These are phyloP conservation scores for Drosophila pruinosa DNA, from an alignment of 1,140 invertebrate genomes.

Conservation along the genomic window DNA sequence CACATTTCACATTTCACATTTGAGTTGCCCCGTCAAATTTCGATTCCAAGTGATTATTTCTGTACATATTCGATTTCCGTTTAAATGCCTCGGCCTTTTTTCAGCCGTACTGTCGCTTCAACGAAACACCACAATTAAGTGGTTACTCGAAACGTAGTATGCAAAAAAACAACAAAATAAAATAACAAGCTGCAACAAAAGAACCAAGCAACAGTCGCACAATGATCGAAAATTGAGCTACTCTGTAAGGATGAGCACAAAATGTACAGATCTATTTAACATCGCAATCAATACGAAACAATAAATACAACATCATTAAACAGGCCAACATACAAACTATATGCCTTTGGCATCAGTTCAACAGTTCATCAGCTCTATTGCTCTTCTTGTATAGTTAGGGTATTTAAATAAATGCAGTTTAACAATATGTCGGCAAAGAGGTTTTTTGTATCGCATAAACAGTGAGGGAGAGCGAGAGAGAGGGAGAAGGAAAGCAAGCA, in stretches of 20 bases:
- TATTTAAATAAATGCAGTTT: background rate
- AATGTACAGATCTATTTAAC: too few species aligned
- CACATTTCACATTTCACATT: background rate
- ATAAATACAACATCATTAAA: too few species aligned
- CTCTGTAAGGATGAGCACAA: background rate
- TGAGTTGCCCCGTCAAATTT: background rate
- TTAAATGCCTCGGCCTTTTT: background rate
- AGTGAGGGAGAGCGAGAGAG: background rate
- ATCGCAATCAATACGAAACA: too few species aligned
- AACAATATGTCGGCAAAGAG: background rate
- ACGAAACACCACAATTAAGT: slow-evolving; percentile 12
- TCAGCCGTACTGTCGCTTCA: background rate
- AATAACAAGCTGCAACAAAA: background rate
- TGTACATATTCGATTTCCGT: slow-evolving; percentile 2
- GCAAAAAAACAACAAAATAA: too few species aligned
- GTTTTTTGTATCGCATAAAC: background rate
- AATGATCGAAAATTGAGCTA: background rate
- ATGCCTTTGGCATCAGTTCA: too few species aligned
- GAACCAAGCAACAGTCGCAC: background rate
- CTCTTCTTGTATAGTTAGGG: background rate
- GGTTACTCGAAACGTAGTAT: background rate
- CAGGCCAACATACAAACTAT: too few species aligned
- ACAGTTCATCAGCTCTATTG: too few species aligned
- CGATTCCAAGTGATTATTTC: slow-evolving; percentile 11
- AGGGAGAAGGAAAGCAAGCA: background rate